phyloP scores from a whole-genome alignment of 2,113 vertebrate genomes.

The Ophthalmolycus amberensis region DNA sequence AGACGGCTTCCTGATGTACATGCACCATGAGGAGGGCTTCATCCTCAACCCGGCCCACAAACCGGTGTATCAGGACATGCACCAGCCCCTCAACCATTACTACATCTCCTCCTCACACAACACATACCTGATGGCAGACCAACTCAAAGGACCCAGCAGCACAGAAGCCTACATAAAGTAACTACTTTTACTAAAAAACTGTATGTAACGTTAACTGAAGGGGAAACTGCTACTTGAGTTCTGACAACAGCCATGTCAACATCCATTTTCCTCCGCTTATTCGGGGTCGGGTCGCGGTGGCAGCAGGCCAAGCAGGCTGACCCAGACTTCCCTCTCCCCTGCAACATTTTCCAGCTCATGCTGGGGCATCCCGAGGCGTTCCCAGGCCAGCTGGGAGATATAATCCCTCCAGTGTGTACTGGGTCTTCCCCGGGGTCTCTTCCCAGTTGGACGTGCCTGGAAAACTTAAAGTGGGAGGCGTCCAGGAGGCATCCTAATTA shows the following conservation, averaged over 20 bases:
- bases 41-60: constrained; percentile 87
- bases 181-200: neutral
- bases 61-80: constrained; percentile 94
- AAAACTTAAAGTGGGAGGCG: no score
- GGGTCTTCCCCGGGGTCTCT: no score
- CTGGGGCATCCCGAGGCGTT: no score
- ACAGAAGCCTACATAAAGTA: constrained; percentile 96
- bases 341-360: no score
- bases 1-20: constrained; percentile 94
- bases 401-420: no score
- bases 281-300: no score
- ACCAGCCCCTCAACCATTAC: constrained; percentile 93
- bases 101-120: constrained; percentile 97
- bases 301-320: no score
- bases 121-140: constrained; percentile 96
- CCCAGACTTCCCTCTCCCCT: no score
- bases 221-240: neutral
- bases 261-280: no score
- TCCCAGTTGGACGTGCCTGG: no score
- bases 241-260: neutral
- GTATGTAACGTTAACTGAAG: neutral
- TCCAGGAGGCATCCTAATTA: no score
- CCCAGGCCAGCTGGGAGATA: no score
- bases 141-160: constrained; percentile 95
- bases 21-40: constrained; percentile 86